phyloP scores from a whole-genome alignment of 1,140 invertebrate genomes.

The Bombus haemorrhoidalis region DNA sequence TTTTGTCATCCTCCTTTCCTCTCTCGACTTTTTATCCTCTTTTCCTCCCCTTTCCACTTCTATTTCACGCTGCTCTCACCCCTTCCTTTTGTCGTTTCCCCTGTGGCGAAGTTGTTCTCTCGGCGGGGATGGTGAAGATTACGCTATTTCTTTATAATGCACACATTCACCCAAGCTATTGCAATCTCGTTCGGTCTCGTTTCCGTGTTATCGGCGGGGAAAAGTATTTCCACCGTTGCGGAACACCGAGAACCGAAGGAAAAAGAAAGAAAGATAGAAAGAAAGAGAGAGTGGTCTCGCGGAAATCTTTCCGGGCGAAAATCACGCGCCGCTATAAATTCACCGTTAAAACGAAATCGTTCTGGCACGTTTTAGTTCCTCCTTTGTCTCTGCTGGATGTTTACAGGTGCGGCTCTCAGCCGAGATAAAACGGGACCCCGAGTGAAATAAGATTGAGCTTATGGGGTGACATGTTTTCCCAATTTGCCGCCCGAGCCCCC shows the following conservation, averaged over 20 bases:
- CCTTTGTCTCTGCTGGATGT: slow-evolving; percentile 65
- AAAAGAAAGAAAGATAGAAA: background rate
- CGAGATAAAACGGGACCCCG: slow-evolving; percentile 44
- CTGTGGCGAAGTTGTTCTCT: background rate
- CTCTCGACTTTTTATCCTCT: background rate
- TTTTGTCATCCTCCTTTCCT: too few species aligned
- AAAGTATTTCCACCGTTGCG: slow-evolving; percentile 71
- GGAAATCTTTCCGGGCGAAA: slow-evolving; percentile 60
- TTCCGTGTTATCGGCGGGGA: slow-evolving; percentile 67
- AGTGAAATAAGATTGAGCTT: slow-evolving; percentile 61
- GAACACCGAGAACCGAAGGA: slow-evolving; percentile 2
- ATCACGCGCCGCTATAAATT: slow-evolving; percentile 68
- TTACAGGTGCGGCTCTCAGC: slow-evolving; percentile 52
- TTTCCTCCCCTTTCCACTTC: background rate
- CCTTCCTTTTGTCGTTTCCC: background rate
- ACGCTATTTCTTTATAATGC: slow-evolving; percentile 72
- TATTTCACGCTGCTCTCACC: too few species aligned
- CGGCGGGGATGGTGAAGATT: slow-evolving; percentile 55
- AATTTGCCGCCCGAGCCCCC: slow-evolving; percentile 8
- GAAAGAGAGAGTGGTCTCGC: slow-evolving; percentile 5
- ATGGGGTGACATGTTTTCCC: slow-evolving; percentile 62
- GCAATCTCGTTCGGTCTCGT: slow-evolving; percentile 69
- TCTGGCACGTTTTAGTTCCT: slow-evolving; percentile 62
- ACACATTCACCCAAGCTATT: slow-evolving; percentile 64
- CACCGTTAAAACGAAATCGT: slow-evolving; percentile 66